phyloP scores from a whole-genome alignment of 2,113 vertebrate genomes.

The Oreochromis niloticus region DNA sequence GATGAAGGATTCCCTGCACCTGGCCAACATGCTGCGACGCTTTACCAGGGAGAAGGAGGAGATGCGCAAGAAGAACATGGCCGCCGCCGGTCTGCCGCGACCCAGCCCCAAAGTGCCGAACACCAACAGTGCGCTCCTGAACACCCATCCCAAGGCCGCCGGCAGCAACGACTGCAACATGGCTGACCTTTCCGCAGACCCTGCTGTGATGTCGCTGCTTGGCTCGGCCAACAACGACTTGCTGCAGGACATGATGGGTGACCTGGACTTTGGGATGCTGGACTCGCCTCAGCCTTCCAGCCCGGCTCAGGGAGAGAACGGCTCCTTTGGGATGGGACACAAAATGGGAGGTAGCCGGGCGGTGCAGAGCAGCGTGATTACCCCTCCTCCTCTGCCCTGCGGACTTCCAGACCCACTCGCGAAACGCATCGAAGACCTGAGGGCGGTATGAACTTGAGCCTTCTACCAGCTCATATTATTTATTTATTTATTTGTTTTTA shows the following conservation, averaged over 20 bases:
- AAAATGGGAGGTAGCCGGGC: conserved; percentile 43
- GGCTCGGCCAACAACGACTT: conserved; percentile 88
- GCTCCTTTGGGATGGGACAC: conserved; percentile 47
- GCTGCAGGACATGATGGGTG: conserved; percentile 90
- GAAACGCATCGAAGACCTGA: conserved; percentile 93
- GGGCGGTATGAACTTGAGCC: conserved; percentile 72
- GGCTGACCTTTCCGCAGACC: conserved; percentile 73
- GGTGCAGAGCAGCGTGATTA: conserved; percentile 55
- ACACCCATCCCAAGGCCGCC: conserved; percentile 66
- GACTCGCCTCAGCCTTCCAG: conserved; percentile 87
- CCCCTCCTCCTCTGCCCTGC: conserved; percentile 81
- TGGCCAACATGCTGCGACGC: conserved; percentile 94
- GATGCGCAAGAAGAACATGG: conserved; percentile 80
- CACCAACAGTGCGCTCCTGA: conserved; percentile 60
- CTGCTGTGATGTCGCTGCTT: conserved; percentile 88
- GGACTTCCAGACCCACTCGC: conserved; percentile 83
- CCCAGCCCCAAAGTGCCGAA: conserved; percentile 61
- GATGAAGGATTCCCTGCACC: conserved; percentile 88
- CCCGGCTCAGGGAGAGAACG: conserved; percentile 85
- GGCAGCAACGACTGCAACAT: conserved; percentile 60
- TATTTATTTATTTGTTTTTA: not conserved
- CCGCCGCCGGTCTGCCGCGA: not conserved
- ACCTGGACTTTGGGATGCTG: conserved; percentile 91
- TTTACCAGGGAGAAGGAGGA: conserved; percentile 95
- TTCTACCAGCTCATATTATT: not conserved